A percentile compares a stretch with the other conserved stretches of the same genome.
phyloP scores from a whole-genome alignment of 2,888 invertebrate species.

The Leptinotarsa peninsularis region DNA sequence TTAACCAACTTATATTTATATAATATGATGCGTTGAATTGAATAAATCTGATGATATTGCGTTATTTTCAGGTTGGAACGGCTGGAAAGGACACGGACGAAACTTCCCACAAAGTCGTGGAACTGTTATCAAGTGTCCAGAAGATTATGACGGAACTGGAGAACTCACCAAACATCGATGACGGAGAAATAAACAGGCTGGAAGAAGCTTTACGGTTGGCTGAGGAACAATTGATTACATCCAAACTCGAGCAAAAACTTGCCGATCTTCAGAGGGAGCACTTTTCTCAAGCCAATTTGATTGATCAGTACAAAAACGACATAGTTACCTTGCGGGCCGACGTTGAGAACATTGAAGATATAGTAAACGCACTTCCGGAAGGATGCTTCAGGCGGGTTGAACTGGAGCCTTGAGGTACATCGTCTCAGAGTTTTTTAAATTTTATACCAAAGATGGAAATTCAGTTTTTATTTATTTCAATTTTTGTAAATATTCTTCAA shows the following conservation, averaged over 20 bases:
- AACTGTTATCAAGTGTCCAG: conserved; percentile 82
- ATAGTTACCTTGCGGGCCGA: conserved; percentile 77
- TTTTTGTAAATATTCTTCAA: conserved; percentile 10
- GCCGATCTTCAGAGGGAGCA: conserved; percentile 77
- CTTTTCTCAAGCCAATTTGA: conserved; percentile 71
- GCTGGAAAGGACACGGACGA: conserved; percentile 86
- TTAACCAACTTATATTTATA: no score
- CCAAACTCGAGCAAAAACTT: conserved; percentile 82
- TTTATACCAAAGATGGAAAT: conserved; percentile 46
- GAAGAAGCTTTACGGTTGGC: conserved; percentile 76
- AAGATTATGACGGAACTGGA: conserved; percentile 82
- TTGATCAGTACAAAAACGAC: conserved; percentile 86
- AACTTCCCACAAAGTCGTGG: conserved; percentile 84
- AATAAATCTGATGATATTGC: neutral
- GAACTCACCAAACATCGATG: conserved; percentile 80
- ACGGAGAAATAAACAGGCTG: conserved; percentile 72
- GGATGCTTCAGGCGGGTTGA: conserved; percentile 83
- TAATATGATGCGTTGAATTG: no score
- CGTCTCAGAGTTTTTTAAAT: conserved; percentile 22
- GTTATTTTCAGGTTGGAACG: conserved; percentile 79
- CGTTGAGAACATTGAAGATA: conserved; percentile 86
- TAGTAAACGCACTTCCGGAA: conserved; percentile 82
- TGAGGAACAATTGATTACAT: conserved; percentile 77
- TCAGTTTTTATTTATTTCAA: conserved; percentile 24
- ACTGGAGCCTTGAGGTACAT: conserved; percentile 73